Percentiles rank a stretch among this genome's conserved stretches.
These are phyloP conservation scores for Sphaerophoria taeniata DNA, from an alignment of 2,888 invertebrate species.

Conservation along the genomic window DNA sequence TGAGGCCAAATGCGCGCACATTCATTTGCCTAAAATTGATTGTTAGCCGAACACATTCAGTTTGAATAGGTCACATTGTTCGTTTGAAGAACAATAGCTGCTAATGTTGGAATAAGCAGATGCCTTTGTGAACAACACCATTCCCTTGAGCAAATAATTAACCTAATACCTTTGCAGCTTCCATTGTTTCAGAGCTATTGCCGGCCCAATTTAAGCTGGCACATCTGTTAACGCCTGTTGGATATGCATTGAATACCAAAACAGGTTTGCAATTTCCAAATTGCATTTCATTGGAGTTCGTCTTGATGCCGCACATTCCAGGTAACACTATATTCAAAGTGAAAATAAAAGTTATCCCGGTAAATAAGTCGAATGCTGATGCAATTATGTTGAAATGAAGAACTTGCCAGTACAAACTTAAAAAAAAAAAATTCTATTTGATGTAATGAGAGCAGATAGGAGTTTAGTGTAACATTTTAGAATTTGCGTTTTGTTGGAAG, in stretches of 20 bases:
- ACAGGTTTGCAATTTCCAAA: conserved; percentile 22
- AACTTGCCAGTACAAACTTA: not conserved
- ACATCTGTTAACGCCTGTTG: conserved; percentile 37
- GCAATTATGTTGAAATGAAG: not conserved
- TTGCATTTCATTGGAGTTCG: conserved; percentile 1
- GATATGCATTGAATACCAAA: conserved; percentile 34
- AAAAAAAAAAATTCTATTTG: too few species aligned
- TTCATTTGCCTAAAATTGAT: conserved; percentile 49
- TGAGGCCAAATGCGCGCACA: conserved; percentile 30
- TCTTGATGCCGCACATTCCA: not conserved
- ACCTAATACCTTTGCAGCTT: not conserved
- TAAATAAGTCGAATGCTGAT: not conserved
- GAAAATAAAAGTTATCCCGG: too few species aligned
- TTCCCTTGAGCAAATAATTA: not conserved
- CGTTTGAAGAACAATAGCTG: conserved; percentile 12
- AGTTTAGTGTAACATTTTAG: too few species aligned
- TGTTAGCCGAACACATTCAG: conserved; percentile 25
- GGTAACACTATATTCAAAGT: too few species aligned
- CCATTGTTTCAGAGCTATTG: not conserved
- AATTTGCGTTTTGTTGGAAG: too few species aligned
- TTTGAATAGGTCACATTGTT: conserved; percentile 18
- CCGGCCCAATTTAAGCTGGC: not conserved
- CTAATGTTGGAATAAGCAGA: not conserved
- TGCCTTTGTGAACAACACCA: not conserved
- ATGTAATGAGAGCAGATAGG: too few species aligned